Base-by-base conservation (phyloP, 2,888 invertebrate species). In the Acanthosepion esculentum region DNA sequence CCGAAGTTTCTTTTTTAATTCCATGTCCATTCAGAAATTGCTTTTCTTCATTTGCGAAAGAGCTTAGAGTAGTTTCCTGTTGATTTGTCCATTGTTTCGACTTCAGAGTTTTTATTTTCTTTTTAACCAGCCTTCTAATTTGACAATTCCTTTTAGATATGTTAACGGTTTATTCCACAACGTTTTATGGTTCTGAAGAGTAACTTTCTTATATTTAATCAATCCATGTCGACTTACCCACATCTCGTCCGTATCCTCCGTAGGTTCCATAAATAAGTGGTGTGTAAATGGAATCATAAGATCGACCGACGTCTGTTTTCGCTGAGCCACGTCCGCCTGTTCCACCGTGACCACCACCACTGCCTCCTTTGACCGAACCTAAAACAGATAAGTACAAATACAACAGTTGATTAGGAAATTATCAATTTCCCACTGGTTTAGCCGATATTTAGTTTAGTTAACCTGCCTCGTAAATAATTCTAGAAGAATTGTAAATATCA, bases 341-440 rank as follows among this genome's bases (percentile, higher is more conserved):
- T 48, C 96, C 96, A 91, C 96, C 96, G 95, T 96, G 96, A 64
- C 96, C 96, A 41, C 96, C 96, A n/a, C 96, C 96, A 95, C 96
- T 96, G 23, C 96, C 96, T 12, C 96, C 96, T 29, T 93, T 78
- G 8, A 93, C 91, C 12, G 96, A 96, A 78, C 96, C 96, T 96
- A 95, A 8, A 95, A 92, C 48, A 94, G 48, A 95, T 33, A 26
- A 26, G n/a, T n/a, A n/a, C 12, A 20, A 94, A 41, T 94, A 94
- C 12, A 59, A 15, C n/a, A 48, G n/a, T 55, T 55, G 29, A 48
- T 12, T 12, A 29, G 18, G 12, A 6, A 15, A 92, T 33, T 33
- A 92, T 59, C 23, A 23, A 59, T 59, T 59, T 7, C 23, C 59
- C 23, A 26, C 59, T 59, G 15, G 7, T 50, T 50, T 50, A 23